Conservation (phyloP, 2,113 vertebrate genomes). For the Entelurus aequoreus region DNA sequence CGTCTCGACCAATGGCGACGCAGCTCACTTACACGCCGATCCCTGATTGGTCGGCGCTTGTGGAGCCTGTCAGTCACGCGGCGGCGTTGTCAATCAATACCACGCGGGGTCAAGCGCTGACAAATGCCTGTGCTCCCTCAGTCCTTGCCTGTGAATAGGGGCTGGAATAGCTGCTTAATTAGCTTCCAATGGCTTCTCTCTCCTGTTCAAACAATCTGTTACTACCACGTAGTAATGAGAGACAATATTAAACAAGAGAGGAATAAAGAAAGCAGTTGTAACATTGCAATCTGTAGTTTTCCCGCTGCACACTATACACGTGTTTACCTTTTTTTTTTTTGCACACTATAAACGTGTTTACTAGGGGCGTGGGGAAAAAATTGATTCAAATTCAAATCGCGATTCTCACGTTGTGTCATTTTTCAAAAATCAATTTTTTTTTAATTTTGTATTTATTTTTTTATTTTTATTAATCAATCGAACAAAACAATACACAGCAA, state of each 20-base stretch:
- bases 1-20: slow-evolving; percentile 69
- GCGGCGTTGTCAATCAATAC: slow-evolving; percentile 85
- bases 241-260: slow-evolving; percentile 83
- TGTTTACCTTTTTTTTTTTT: background rate
- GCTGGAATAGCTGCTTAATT: slow-evolving; percentile 94
- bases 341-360: background rate
- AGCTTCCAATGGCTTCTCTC: slow-evolving; percentile 93
- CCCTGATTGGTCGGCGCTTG: slow-evolving; percentile 63
- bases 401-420: too few species aligned
- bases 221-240: slow-evolving; percentile 91
- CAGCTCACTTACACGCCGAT: slow-evolving; percentile 11
- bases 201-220: slow-evolving; percentile 97
- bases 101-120: slow-evolving; percentile 91
- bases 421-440: too few species aligned
- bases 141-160: slow-evolving; percentile 85
- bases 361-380: too few species aligned
- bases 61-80: slow-evolving; percentile 66
- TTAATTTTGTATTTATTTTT: too few species aligned
- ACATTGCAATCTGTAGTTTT: slow-evolving; percentile 78
- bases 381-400: too few species aligned
- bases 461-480: too few species aligned
- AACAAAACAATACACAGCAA: too few species aligned
- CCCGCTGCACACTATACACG: slow-evolving; percentile 34
- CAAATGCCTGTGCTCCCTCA: slow-evolving; percentile 86
- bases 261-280: slow-evolving; percentile 80